Percentiles rank a stretch among this genome's conserved stretches.
phyloP scores from a whole-genome alignment of 2,888 invertebrate genomes.

The Augochlorella aurata region DNA sequence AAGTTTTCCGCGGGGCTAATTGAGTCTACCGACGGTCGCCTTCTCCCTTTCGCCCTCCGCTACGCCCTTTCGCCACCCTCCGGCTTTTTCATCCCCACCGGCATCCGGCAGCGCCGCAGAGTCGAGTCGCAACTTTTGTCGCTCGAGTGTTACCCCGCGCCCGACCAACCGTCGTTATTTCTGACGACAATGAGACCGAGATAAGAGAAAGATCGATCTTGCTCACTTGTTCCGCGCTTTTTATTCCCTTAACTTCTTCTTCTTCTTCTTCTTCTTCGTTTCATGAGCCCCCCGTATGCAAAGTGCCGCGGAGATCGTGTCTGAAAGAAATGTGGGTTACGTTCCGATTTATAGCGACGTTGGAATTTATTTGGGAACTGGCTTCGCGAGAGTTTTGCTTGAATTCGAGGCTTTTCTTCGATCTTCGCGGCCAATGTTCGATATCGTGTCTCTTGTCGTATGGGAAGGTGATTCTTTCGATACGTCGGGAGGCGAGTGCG shows the following conservation, averaged over 20 bases:
- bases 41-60: neutral
- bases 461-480: too few species aligned
- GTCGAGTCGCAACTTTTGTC: conserved; percentile 64
- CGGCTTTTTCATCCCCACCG: conserved; percentile 11
- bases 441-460: neutral
- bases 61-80: conserved; percentile 24
- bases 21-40: conserved; percentile 66
- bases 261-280: neutral
- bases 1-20: conserved; percentile 74
- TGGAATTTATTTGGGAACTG: neutral
- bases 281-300: neutral
- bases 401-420: neutral
- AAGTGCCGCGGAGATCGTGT: neutral
- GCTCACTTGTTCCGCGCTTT: neutral
- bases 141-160: conserved; percentile 42
- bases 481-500: too few species aligned
- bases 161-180: conserved; percentile 45
- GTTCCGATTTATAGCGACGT: conserved; percentile 2
- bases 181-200: conserved; percentile 48
- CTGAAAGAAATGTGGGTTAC: conserved; percentile 6
- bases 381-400: neutral
- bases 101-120: conserved; percentile 11
- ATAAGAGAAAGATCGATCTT: conserved; percentile 55
- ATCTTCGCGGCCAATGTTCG: neutral
- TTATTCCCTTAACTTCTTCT: neutral